Percentiles rank a stretch among this genome's conserved stretches.
Evolutionary conservation across 2,888 invertebrate species (phyloP).

Genomic region (Spisula solida): DNA sequence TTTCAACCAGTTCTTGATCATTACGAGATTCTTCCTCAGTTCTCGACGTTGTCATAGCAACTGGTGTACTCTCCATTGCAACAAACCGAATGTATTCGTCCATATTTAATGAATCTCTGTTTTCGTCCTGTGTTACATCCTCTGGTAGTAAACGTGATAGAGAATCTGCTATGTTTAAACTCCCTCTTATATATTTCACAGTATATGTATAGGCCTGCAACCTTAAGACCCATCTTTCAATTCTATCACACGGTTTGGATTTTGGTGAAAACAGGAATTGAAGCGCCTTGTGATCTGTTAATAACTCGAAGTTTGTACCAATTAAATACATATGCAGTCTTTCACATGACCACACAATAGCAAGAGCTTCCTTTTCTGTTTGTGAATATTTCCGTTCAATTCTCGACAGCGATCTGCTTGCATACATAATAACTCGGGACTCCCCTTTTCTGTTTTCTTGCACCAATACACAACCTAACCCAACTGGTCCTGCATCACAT

Average conservation of each 20-base stretch:
- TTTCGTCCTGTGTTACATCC: not conserved
- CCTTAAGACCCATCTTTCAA: constrained; percentile 76
- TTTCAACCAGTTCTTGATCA: constrained; percentile 7
- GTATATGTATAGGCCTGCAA: constrained; percentile 69
- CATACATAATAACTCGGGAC: constrained; percentile 56
- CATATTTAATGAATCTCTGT: not conserved
- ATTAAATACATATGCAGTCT: constrained; percentile 74
- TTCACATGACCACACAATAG: constrained; percentile 76
- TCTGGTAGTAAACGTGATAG: constrained; percentile 55
- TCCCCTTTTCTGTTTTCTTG: constrained; percentile 45
- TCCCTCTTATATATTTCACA: constrained; percentile 58
- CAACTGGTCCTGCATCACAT: constrained; percentile 63
- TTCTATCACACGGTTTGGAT: constrained; percentile 76
- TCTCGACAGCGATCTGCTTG: constrained; percentile 49
- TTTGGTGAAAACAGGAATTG: constrained; percentile 71
- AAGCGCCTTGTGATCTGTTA: constrained; percentile 81
- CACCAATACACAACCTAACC: constrained; percentile 58
- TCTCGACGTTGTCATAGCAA: constrained; percentile 32
- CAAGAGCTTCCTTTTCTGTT: constrained; percentile 72
- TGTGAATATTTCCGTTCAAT: constrained; percentile 65
- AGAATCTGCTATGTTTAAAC: constrained; percentile 62
- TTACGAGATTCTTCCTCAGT: constrained; percentile 27
- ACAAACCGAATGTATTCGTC: constrained; percentile 48
- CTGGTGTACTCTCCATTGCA: constrained; percentile 35
- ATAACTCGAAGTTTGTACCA: constrained; percentile 69